Percentiles rank a stretch among this genome's conserved stretches.
phyloP scores from a whole-genome alignment of 2,113 vertebrate species.

The Corvus moneduloides region DNA sequence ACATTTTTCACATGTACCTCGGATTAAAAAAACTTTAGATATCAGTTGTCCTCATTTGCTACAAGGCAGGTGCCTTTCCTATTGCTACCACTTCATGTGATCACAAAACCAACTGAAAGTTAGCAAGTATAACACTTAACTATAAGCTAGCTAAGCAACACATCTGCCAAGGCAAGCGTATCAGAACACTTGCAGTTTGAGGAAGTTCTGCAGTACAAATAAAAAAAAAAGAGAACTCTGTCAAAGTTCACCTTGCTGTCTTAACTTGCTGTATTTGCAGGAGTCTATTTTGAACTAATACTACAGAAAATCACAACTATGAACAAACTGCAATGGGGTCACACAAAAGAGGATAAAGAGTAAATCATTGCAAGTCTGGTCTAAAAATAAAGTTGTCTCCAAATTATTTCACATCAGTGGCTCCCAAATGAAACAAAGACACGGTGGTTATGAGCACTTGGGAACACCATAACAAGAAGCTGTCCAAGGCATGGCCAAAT shows the following conservation, averaged over 20 bases:
- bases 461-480: background rate
- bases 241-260: background rate
- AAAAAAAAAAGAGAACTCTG: background rate
- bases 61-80: background rate
- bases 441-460: background rate
- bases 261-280: background rate
- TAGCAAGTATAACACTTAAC: background rate
- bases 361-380: background rate
- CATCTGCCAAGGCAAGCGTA: background rate
- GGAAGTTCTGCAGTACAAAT: background rate
- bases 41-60: background rate
- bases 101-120: background rate
- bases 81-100: background rate
- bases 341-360: background rate
- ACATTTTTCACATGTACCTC: background rate
- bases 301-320: background rate
- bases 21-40: accelerated
- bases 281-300: background rate
- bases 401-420: background rate
- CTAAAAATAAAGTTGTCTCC: background rate
- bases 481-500: background rate
- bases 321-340: background rate
- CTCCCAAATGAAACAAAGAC: background rate
- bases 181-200: background rate
- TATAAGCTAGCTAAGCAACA: background rate